phyloP scores from a whole-genome alignment of 2,888 invertebrate species.

The Psococerastis gibbosa region DNA sequence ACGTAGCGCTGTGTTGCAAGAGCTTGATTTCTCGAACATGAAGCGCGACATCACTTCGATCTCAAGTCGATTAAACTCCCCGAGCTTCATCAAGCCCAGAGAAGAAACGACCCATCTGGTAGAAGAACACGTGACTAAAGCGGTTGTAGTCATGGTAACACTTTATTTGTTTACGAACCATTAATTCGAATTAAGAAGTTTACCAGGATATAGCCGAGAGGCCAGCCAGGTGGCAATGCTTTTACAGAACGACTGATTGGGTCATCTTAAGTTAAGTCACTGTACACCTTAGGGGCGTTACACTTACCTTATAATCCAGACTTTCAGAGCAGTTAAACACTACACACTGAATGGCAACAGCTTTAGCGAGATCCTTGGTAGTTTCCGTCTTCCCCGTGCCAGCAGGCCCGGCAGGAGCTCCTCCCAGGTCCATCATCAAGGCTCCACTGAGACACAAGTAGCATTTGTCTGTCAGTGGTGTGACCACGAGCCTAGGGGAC shows the following conservation, averaged over 20 bases:
- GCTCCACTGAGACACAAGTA: constrained; percentile 83
- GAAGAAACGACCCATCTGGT: constrained; percentile 13
- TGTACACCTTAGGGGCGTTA: no score
- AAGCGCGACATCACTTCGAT: constrained; percentile 77
- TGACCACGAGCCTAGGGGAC: constrained; percentile 66
- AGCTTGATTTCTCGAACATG: no score
- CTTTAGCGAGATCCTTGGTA: constrained; percentile 75
- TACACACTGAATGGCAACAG: constrained; percentile 73
- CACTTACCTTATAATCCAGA: constrained; percentile 31
- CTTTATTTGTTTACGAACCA: no score
- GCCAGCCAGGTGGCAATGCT: no score
- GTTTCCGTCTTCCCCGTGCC: constrained; percentile 86
- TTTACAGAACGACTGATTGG: no score
- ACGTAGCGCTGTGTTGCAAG: not conserved
- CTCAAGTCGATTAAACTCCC: constrained; percentile 83
- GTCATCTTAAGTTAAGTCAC: no score
- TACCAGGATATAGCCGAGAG: no score
- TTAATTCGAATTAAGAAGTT: no score
- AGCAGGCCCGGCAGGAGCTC: constrained; percentile 76
- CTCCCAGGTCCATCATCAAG: constrained; percentile 66
- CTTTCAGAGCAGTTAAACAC: constrained; percentile 86
- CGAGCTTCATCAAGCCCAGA: constrained; percentile 63
- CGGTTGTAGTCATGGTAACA: no score
- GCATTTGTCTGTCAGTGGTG: constrained; percentile 74
- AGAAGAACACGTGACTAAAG: no score